Percentiles rank a stretch among this genome's conserved stretches.
phyloP scores from a whole-genome alignment of 2,113 vertebrate genomes.

The Pampusana beccarii region DNA sequence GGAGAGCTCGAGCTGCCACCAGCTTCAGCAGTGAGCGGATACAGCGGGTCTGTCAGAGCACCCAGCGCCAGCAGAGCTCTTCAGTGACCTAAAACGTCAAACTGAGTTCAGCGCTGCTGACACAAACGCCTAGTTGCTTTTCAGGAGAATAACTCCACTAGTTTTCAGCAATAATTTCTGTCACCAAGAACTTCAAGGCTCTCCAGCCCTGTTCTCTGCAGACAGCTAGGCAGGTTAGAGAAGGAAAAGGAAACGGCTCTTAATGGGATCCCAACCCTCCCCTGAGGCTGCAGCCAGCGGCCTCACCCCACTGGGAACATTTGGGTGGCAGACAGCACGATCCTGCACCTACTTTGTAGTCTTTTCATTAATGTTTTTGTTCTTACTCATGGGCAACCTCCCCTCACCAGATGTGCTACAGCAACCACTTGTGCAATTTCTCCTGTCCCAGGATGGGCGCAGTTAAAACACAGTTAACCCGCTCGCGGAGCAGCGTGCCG shows the following conservation, averaged over 20 bases:
- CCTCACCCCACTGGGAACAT: neutral
- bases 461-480: neutral
- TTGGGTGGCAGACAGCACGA: neutral
- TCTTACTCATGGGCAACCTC: neutral
- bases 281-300: neutral
- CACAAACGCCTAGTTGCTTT: neutral
- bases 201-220: neutral
- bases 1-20: neutral
- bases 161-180: neutral
- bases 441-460: rapidly evolving
- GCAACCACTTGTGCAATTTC: neutral
- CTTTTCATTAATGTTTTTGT: neutral
- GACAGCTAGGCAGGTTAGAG: neutral
- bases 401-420: neutral
- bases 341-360: neutral
- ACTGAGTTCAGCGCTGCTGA: neutral
- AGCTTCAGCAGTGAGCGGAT: neutral
- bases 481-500: no score
- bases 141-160: neutral
- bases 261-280: neutral
- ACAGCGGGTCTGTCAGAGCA: neutral
- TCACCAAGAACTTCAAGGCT: neutral
- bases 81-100: neutral
- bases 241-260: neutral
- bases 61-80: neutral